Conservation (phyloP, 2,888 invertebrate genomes). For the Drosophila testacea region DNA sequence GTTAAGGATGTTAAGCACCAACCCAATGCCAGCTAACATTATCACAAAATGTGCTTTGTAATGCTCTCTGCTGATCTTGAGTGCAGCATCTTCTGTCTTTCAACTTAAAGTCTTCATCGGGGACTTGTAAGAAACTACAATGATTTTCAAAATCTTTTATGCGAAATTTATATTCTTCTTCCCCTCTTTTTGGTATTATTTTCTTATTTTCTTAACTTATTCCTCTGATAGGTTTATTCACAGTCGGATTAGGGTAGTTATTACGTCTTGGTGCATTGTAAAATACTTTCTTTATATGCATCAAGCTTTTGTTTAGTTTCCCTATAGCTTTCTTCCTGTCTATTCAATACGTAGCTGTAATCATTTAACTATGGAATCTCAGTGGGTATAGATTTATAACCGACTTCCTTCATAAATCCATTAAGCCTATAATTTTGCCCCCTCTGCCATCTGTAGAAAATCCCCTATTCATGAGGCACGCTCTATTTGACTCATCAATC, state of each 20-base stretch:
- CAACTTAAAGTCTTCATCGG: slow-evolving; percentile 34
- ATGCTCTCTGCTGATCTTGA: slow-evolving; percentile 39
- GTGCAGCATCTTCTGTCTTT: slow-evolving; percentile 23
- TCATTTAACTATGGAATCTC: slow-evolving; percentile 62
- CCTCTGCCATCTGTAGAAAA: slow-evolving; percentile 48
- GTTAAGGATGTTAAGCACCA: slow-evolving; percentile 20
- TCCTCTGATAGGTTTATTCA: neutral
- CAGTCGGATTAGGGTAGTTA: slow-evolving; percentile 3
- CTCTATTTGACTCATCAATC: slow-evolving; percentile 74
- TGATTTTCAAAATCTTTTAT: slow-evolving; percentile 35
- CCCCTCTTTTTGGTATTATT: neutral
- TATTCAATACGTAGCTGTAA: slow-evolving; percentile 10
- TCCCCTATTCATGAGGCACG: slow-evolving; percentile 71
- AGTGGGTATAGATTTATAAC: slow-evolving; percentile 45
- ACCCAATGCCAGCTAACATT: slow-evolving; percentile 26
- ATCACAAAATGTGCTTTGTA: slow-evolving; percentile 52
- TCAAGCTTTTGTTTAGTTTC: slow-evolving; percentile 14
- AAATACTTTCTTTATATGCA: neutral
- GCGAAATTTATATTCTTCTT: slow-evolving; percentile 3
- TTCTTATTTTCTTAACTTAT: neutral
- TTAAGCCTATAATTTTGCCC: slow-evolving; percentile 39
- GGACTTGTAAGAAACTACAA: slow-evolving; percentile 12
- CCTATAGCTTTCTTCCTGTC: slow-evolving; percentile 21
- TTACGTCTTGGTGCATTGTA: neutral
- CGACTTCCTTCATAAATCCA: slow-evolving; percentile 65